phyloP scores from a whole-genome alignment of 1,140 invertebrate species.

The Bathynomus jamesi region DNA sequence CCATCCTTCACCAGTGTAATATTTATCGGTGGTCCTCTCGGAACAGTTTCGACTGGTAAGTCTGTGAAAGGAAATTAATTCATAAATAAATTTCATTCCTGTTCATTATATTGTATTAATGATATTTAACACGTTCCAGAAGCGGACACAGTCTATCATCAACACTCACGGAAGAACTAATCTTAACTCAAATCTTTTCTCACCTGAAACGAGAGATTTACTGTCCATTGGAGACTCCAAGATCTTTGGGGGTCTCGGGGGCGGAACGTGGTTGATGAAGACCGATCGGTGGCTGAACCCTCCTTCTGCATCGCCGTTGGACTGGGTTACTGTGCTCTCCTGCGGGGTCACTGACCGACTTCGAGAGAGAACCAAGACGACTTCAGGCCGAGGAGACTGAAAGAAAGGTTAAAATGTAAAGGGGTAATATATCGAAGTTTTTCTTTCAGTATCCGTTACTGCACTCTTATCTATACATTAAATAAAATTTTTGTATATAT shows the following conservation, averaged over 20 bases:
- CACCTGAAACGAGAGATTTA: constrained; percentile 37
- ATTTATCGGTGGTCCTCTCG: constrained; percentile 38
- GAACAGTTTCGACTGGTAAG: constrained; percentile 28
- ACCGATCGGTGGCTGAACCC: constrained; percentile 30
- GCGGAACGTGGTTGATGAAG: constrained; percentile 34
- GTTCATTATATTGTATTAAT: no score
- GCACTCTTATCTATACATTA: not conserved
- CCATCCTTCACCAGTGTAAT: constrained; percentile 73
- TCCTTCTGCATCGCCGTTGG: constrained; percentile 21
- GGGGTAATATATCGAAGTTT: not conserved
- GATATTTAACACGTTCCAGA: no score
- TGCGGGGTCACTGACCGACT: constrained; percentile 41
- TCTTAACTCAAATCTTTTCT: no score
- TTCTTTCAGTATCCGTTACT: not conserved
- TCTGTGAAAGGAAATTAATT: constrained; percentile 19
- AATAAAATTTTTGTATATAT: not conserved
- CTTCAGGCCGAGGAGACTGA: constrained; percentile 57
- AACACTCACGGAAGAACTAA: no score
- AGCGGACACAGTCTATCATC: no score
- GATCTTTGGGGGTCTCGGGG: constrained; percentile 42
- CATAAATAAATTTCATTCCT: not conserved
- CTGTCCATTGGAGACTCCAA: constrained; percentile 42
- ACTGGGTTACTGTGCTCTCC: constrained; percentile 25
- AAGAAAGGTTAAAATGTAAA: constrained; percentile 33
- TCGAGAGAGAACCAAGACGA: constrained; percentile 58